Base-by-base conservation (phyloP, 2,797 vertebrate species). In the Siniperca undulata region DNA sequence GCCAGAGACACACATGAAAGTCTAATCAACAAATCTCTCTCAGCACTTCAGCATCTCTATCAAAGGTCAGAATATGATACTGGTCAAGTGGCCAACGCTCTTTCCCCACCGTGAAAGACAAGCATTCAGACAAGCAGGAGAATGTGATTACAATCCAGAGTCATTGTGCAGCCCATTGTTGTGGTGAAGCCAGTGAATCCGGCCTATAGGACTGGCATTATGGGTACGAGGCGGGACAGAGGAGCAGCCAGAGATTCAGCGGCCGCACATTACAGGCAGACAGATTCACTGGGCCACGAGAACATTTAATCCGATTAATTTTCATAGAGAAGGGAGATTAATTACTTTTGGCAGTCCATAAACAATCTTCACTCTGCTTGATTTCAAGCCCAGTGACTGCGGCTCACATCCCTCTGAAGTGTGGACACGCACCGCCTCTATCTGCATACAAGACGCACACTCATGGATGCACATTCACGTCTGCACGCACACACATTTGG, bases 271-370 rank as follows among this genome's bases (percentile, higher is more conserved):
- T 82, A 89, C 83, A 75, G 75, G 44, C 80, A 88, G 86, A 94
- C 78, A 87, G 83, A 94, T 85, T 92, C 92, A 88, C 75, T 89
- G 86, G 90, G 85, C 91, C 86, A 94, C 67, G 44, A 88, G 85
- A 85, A 90, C 70, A 78, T 92, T 91, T 94, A 95, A 95, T 95
- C 92, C 78, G 86, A 94, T 95, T 95, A 87, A 91, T 94, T 95
- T 93, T 89, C 89, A 91, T 82, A 76, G 90, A 94, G 89, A 85
- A 77, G 83, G 86, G 74, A 94, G 91, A 95, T 95, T 91, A 95
- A 95, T 96, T 94, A 93, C 93, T 94, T 93, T 93, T 95, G 94
- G 91, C 94, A 94, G 92, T 88, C 88, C 91, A 94, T 93, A 95
- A 95, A 95, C 95, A 94, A 93, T 94, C 93, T 95, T 87, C 87